Base-by-base conservation (phyloP, 2,888 invertebrate species). In the Trypoxylon attenuatum region DNA sequence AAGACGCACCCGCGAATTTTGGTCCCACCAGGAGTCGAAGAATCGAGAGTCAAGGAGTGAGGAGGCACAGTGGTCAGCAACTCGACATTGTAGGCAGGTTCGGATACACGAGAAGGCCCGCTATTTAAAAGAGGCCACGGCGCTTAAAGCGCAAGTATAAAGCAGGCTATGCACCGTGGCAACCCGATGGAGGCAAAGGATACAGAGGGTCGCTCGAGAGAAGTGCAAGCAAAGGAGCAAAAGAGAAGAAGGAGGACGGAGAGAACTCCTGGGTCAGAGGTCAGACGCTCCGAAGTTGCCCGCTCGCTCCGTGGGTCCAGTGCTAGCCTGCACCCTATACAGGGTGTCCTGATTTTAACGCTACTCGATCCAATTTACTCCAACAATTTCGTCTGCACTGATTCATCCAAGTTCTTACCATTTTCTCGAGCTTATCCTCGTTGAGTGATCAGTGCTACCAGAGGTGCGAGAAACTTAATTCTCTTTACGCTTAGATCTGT, bases 201-300 rank as follows among this genome's bases (percentile, higher is more conserved):
- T 56, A 42, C 47, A 63, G 42, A 39, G 46, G 54, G 63, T 41
- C 46, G 15, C 33, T 19, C 38, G 59, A 69, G 59, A 53, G 55
- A 21, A 16, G 45, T 43, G 55, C 42, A 56, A 56, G 47, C 47
- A 45, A 53, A 61, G 55, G 57, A 72, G 72, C 73, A 76, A 76
- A 77, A 72, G 75, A 68, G 70, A 57, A 61, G 73, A 60, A 81
- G 67, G 75, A 81, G 73, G 77, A 82, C 73, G 73, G 72, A 80
- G 79, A 80, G 78, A 82, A 77, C 65, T 80, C 73, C 70, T 71
- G 80, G 82, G 84, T 84, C 84, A 82, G 72, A 75, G 84, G 82
- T 84, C 81, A 81, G 82, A 75, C 79, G 80, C 72, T 83, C 76
- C 82, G 82, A 82, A 83, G 83, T 76, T 81, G 80, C 79, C 77